These are phyloP conservation scores for Meriones psammophilus DNA, from an alignment of 2,797 vertebrate genomes.

Conservation along the genomic window DNA sequence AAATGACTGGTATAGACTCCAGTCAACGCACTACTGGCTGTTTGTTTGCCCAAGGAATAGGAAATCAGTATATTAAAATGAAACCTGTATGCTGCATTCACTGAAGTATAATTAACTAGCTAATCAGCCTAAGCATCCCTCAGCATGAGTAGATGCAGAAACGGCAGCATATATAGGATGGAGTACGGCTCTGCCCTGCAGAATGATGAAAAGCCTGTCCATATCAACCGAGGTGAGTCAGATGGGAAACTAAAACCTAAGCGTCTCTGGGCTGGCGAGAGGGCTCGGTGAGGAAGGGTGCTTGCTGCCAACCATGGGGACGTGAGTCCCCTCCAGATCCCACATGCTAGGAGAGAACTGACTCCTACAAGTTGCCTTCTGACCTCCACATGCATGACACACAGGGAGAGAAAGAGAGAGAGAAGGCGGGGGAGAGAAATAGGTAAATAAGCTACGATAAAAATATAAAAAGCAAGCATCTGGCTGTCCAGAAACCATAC, in stretches of 20 bases:
- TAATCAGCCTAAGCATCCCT: no score
- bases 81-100: background rate
- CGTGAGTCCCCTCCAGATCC: background rate
- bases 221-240: background rate
- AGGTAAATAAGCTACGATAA: no score
- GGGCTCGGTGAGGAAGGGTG: background rate
- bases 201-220: background rate
- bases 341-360: background rate
- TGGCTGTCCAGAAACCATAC: background rate
- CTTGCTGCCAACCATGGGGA: background rate
- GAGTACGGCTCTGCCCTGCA: background rate
- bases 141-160: background rate
- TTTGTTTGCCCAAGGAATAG: background rate
- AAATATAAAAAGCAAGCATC: background rate
- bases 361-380: background rate
- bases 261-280: background rate
- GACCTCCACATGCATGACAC: background rate
- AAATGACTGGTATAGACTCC: background rate
- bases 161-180: background rate
- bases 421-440: no score
- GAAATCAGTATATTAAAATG: background rate
- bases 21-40: background rate
- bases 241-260: background rate
- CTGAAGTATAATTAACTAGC: background rate
- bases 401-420: background rate